These are phyloP conservation scores for Macrochelys suwanniensis DNA, from an alignment of 2,797 vertebrate species.

Conservation along the genomic window DNA sequence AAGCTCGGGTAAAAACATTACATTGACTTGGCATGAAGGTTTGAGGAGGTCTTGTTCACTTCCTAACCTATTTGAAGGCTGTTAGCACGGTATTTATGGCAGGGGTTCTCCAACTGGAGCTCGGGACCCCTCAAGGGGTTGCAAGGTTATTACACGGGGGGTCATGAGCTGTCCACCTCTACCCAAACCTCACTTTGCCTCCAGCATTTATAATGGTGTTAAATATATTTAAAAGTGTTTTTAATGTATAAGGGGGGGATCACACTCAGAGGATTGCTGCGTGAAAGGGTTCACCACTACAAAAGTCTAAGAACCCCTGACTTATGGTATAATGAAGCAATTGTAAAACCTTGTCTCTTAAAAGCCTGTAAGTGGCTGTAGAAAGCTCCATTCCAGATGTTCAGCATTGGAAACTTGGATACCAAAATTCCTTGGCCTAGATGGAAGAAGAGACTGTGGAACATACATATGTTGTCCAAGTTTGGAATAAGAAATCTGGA, in stretches of 20 bases:
- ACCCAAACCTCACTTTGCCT: too few species aligned
- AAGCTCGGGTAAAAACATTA: not conserved
- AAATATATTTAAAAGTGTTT: too few species aligned
- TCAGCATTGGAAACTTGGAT: not conserved
- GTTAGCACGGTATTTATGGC: not conserved
- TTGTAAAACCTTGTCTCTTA: not conserved
- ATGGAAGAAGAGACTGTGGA: not conserved
- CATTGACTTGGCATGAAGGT: not conserved
- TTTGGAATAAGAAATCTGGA: not conserved
- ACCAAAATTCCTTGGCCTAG: not conserved
- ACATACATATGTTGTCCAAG: fast-evolving
- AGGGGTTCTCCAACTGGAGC: too few species aligned
- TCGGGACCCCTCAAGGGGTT: too few species aligned
- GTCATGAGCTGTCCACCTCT: too few species aligned
- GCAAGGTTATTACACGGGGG: too few species aligned
- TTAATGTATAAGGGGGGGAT: too few species aligned
- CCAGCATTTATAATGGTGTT: too few species aligned
- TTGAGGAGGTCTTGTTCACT: not conserved
- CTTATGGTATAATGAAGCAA: not conserved
- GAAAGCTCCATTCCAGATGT: not conserved
- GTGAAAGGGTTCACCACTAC: too few species aligned
- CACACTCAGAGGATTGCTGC: too few species aligned
- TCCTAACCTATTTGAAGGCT: not conserved
- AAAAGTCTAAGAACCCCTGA: too few species aligned
- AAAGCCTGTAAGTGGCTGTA: not conserved